Base-by-base conservation (phyloP, 2,888 invertebrate species). In the Eledona agricola region DNA sequence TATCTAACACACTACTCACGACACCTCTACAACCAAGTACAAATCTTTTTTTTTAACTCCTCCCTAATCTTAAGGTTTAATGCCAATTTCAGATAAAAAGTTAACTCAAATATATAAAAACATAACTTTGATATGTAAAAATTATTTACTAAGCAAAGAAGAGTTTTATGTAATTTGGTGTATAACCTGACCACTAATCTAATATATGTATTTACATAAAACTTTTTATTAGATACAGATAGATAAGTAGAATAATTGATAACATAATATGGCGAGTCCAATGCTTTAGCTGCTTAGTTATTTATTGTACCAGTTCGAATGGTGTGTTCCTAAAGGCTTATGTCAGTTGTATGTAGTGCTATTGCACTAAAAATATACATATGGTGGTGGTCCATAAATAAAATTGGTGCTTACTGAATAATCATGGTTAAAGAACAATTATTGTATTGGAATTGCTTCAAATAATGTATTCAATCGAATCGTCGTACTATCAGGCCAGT, bases 401-500 rank as follows among this genome's bases (percentile, higher is more conserved):
- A 37, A 35, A 9, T 15, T 29, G 20, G 43, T 51, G 51, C 42
- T 29, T 28, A 51, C 35, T 51, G 50, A 50, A 42, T 26, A 32
- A 42, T 50, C 42, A 42, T 34, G 42, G 26, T 23, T 32, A 43
- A 28, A 43, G 28, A 51, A 51, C 42, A 38, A 23, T 13, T 29
- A 25, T 28, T 47, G 16, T 40, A n/a, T 63, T 56, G 54, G 63
- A 67, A 60, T 66, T 62, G 50, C 47, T 47, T 59, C 54, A 60
- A 10, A 15, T n/a, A n/a, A n/a, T n/a, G n/a, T n/a, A n/a, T n/a
- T n/a, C n/a, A 49, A 57, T 55, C 52, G 47, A 49, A 59, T 55
- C 57, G 57, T 65, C 61, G 59, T 60, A 60, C 60, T 60, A 45
- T 58, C 59, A 58, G 60, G 57, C 59, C 57, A 63, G 58, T 59